Evolutionary conservation across 2,888 invertebrate genomes (phyloP).

Genomic region (Drosophila kanekoi): DNA sequence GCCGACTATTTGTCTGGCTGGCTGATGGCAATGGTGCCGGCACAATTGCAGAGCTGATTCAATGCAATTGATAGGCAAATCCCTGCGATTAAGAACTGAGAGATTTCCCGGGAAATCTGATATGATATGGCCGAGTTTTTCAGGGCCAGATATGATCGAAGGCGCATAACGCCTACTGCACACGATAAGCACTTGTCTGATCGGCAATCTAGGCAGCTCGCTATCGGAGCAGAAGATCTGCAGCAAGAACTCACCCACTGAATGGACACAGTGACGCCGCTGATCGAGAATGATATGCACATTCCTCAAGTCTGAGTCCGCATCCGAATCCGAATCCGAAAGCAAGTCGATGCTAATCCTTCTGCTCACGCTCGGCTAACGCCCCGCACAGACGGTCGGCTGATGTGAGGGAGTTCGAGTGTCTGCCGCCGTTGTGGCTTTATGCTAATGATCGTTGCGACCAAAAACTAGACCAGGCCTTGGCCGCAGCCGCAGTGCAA

Average conservation of each 20-base stretch:
- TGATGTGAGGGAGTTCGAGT: conserved; percentile 25
- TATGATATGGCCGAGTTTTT: conserved; percentile 58
- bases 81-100: conserved; percentile 36
- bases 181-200: conserved; percentile 76
- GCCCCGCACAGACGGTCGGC: conserved; percentile 62
- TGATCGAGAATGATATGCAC: conserved; percentile 76
- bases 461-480: conserved; percentile 69
- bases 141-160: conserved; percentile 43
- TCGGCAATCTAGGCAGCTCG: conserved; percentile 50
- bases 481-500: conserved; percentile 44
- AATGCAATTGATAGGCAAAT: conserved; percentile 70
- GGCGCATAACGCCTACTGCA: conserved; percentile 36
- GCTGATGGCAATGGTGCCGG: conserved; percentile 4
- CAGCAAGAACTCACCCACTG: conserved; percentile 32
- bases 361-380: conserved; percentile 68
- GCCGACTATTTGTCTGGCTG: conserved; percentile 55
- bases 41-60: conserved; percentile 40
- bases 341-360: conserved; percentile 57
- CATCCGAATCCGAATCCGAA: background rate
- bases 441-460: conserved; percentile 79
- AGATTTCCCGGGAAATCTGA: conserved; percentile 69
- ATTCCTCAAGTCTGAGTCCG: conserved; percentile 48
- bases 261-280: conserved; percentile 33
- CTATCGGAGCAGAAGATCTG: conserved; percentile 50
- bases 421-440: conserved; percentile 78